Evolutionary conservation across 2,888 invertebrate species (phyloP).

Genomic region (Amphipyra berbera): DNA sequence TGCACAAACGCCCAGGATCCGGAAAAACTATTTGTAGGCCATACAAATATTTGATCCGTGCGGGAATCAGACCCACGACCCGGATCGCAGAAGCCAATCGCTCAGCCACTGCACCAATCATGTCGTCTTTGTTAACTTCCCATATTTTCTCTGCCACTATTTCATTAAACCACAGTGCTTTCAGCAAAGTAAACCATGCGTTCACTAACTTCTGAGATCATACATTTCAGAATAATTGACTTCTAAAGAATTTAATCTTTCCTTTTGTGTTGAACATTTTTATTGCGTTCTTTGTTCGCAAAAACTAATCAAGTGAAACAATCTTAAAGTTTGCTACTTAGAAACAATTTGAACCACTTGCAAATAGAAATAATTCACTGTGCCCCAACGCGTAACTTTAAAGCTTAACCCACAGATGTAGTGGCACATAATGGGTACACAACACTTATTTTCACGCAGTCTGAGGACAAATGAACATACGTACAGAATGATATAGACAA

Average conservation of each 20-base stretch:
- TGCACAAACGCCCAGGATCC: too few species aligned
- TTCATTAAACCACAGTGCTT: not conserved
- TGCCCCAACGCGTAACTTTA: conserved; percentile 73
- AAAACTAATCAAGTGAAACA: conserved; percentile 76
- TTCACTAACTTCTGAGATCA: not conserved
- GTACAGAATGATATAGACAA: not conserved
- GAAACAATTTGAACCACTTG: conserved; percentile 79
- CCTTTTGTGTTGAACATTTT: conserved; percentile 32
- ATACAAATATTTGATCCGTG: too few species aligned
- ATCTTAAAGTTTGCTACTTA: conserved; percentile 78
- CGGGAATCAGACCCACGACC: too few species aligned
- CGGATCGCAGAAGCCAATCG: too few species aligned
- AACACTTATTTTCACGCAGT: conserved; percentile 58
- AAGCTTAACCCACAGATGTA: conserved; percentile 71
- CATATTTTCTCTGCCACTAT: conserved; percentile 4
- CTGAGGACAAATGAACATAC: conserved; percentile 46
- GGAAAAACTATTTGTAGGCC: too few species aligned
- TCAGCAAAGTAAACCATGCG: not conserved
- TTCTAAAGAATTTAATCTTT: conserved; percentile 26
- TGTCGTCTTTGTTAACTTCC: not conserved
- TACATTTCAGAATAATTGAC: conserved; percentile 18
- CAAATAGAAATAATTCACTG: conserved; percentile 83
- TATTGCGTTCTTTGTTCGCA: conserved; percentile 47
- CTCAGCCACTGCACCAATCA: too few species aligned
- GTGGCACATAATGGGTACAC: conserved; percentile 63